Evolutionary conservation across 2,888 invertebrate species (phyloP).

Genomic region (Pachydiplax longipennis): DNA sequence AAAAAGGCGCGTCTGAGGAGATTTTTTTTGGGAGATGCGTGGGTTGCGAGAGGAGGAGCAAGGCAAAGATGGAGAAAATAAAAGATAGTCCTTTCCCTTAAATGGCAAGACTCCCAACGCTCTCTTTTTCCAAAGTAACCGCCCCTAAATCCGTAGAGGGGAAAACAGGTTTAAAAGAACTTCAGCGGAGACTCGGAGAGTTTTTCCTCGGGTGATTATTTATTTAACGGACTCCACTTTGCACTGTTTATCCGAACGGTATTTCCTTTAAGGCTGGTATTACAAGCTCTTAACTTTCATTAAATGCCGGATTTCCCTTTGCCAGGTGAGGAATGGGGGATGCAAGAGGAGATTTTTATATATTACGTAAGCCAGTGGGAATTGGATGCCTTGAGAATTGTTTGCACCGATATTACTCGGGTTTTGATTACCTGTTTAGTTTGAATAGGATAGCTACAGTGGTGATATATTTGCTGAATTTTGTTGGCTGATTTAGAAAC

Average conservation of each 20-base stretch:
- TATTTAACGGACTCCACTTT: neutral
- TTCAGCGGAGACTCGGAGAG: neutral
- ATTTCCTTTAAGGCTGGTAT: neutral
- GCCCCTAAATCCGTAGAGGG: neutral
- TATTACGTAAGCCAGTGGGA: too few species aligned
- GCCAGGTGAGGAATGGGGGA: too few species aligned
- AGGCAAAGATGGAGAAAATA: neutral
- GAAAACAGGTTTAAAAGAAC: neutral
- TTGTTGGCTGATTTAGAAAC: too few species aligned
- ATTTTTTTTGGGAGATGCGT: neutral
- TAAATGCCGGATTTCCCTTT: too few species aligned
- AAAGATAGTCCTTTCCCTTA: neutral
- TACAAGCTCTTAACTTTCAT: too few species aligned
- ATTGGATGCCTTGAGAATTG: too few species aligned
- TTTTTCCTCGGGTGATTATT: neutral
- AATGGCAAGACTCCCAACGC: neutral
- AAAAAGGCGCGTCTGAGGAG: neutral
- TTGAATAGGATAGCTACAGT: too few species aligned
- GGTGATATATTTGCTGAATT: too few species aligned
- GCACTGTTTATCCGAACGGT: neutral
- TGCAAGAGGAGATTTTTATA: too few species aligned
- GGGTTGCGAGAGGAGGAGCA: neutral
- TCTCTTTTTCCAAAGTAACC: neutral
- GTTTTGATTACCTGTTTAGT: too few species aligned
- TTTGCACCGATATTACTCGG: too few species aligned